Evolutionary conservation across 2,113 vertebrate genomes (phyloP).

Genomic region (Pygoscelis antarcticus): DNA sequence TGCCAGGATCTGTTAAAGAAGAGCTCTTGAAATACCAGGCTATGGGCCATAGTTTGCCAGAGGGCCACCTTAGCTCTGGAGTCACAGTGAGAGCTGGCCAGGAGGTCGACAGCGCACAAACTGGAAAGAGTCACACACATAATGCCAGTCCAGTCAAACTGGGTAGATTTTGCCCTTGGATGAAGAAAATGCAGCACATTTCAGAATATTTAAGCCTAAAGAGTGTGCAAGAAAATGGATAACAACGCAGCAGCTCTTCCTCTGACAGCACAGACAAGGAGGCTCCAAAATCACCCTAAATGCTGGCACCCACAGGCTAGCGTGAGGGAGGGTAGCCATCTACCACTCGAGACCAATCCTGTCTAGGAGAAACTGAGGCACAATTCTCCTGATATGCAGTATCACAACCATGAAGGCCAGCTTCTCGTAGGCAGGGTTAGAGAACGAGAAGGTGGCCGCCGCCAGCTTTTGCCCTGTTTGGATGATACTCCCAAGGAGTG

Average conservation of each 20-base stretch:
- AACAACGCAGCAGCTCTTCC: not conserved
- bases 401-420: not conserved
- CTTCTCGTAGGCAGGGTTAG: not conserved
- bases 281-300: not conserved
- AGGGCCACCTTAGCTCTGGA: not conserved
- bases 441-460: not conserved
- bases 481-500: not conserved
- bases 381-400: not conserved
- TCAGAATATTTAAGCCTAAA: not conserved
- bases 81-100: not conserved
- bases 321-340: not conserved
- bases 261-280: not conserved
- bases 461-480: not conserved
- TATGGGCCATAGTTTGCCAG: not conserved
- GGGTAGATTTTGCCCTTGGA: not conserved
- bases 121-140: not conserved
- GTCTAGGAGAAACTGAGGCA: not conserved
- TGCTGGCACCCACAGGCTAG: not conserved
- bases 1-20: not conserved
- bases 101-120: not conserved
- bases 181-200: not conserved
- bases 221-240: not conserved
- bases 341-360: not conserved
- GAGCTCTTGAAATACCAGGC: not conserved
- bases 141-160: not conserved